Evolutionary conservation across 2,888 invertebrate species (phyloP), one percentile per base, ranked within the genome.

Genomic region (Drosophila phalerata): DNA sequence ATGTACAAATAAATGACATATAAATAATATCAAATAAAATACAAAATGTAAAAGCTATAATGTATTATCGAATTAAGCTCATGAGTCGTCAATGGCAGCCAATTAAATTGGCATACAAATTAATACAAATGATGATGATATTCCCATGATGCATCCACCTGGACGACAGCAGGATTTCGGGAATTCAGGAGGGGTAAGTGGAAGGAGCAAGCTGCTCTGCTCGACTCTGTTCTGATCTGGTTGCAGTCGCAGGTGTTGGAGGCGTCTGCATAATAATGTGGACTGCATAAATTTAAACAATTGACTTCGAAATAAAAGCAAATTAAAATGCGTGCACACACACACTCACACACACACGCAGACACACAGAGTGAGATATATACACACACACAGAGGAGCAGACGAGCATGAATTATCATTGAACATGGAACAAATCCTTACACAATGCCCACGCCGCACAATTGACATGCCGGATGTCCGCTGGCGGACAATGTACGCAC

Each of bases 381-480:
- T 6, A 5, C 42, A 63, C 34, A 47, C 32, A 37, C 1, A 64
- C 19, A 60, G 28, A 49, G 45, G 61, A 17, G 45, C 55, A 58
- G 38, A 63, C 45, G 47, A 34, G 66, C 71, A 85, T 74, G 84
- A 78, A 88, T 79, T 76, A 77, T 86, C 76, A 77, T 81, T 68
- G 73, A 74, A 76, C 76, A 76, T 66, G 66, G 55, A 68, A 78
- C 71, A 73, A 79, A 82, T 90, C 85, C 92, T 92, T 92, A 92
- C 92, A 91, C 90, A 90, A 92, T 92, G 85, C 92, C 88, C 81
- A 92, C 91, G 83, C 92, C 92, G 81, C 92, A 92, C 85, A 90
- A 85, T 78, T 88, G 90, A 88, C 92, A 92, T 69, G 91, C 85
- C 85, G 92, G 91, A 90, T 91, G 90, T 85, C 90, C 90, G 87